Conservation (phyloP, 2,113 vertebrate species). For the Datnioides undecimradiatus region DNA sequence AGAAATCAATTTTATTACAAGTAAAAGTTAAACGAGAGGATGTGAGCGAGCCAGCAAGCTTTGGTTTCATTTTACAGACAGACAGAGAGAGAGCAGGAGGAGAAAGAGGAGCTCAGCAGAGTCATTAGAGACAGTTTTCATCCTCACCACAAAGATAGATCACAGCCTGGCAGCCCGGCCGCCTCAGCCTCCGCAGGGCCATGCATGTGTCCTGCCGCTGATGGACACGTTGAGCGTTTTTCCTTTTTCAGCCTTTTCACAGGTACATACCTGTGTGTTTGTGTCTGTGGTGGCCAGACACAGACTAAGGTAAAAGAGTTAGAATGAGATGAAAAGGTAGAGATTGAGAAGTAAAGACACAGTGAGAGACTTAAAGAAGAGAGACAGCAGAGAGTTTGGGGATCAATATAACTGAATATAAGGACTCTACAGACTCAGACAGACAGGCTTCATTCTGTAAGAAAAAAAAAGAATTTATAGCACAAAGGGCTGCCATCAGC, state of each 20-base stretch:
- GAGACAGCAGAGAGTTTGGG: slow-evolving; percentile 18
- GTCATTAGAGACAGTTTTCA: slow-evolving; percentile 70
- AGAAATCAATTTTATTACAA: slow-evolving; percentile 36
- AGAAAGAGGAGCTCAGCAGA: slow-evolving; percentile 40
- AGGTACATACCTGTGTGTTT: background rate
- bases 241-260: slow-evolving; percentile 6
- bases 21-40: slow-evolving; percentile 51
- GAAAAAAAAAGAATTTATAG: slow-evolving; percentile 21
- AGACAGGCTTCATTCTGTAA: slow-evolving; percentile 37
- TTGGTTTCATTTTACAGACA: slow-evolving; percentile 71
- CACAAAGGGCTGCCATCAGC: slow-evolving; percentile 32
- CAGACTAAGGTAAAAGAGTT: background rate
- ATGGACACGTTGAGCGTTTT: slow-evolving; percentile 40
- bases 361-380: slow-evolving; percentile 16
- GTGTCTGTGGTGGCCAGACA: background rate
- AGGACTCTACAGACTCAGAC: slow-evolving; percentile 26
- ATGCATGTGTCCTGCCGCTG: slow-evolving; percentile 24
- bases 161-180: slow-evolving; percentile 46
- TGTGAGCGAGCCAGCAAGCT: slow-evolving; percentile 48
- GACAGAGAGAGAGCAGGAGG: slow-evolving; percentile 9
- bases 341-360: slow-evolving; percentile 8
- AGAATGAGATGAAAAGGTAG: background rate
- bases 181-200: slow-evolving; percentile 42
- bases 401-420: slow-evolving; percentile 59
- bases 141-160: slow-evolving; percentile 61